These are phyloP conservation scores for Oedothorax gibbosus DNA, from an alignment of 1,140 invertebrate genomes.

Conservation along the genomic window DNA sequence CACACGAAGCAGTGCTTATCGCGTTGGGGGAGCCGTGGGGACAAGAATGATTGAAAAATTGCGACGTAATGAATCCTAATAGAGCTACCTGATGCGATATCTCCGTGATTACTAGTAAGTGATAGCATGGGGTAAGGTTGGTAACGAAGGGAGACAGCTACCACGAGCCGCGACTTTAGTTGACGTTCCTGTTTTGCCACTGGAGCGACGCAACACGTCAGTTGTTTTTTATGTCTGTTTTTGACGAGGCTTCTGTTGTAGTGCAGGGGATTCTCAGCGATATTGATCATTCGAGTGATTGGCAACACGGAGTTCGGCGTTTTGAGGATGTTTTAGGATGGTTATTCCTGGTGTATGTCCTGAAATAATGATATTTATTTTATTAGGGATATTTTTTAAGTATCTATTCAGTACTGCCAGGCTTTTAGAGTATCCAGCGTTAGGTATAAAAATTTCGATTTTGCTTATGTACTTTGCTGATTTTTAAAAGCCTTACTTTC, in stretches of 20 bases:
- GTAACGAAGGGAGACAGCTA: constrained; percentile 44
- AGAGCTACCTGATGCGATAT: constrained; percentile 51
- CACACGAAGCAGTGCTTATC: constrained; percentile 33
- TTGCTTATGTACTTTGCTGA: too few species aligned
- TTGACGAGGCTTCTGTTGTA: not conserved
- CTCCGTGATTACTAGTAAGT: constrained; percentile 45
- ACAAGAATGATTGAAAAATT: constrained; percentile 55
- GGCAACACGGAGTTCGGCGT: too few species aligned
- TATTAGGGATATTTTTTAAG: too few species aligned
- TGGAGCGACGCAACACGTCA: not conserved
- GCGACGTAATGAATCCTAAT: constrained; percentile 56
- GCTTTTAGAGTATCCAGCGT: too few species aligned
- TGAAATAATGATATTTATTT: too few species aligned
- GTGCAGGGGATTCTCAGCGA: not conserved
- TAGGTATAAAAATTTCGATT: too few species aligned
- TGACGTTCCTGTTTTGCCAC: not conserved
- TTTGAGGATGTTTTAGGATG: too few species aligned
- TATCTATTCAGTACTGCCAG: too few species aligned
- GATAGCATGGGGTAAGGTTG: constrained; percentile 14
- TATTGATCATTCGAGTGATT: too few species aligned
- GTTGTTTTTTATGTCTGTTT: not conserved
- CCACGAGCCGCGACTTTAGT: constrained; percentile 5
- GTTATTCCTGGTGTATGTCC: too few species aligned
- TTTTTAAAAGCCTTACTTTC: too few species aligned
- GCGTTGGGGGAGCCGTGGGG: constrained; percentile 8